Base-by-base conservation (phyloP, 1,140 invertebrate genomes). In the Zophobas atratus region DNA sequence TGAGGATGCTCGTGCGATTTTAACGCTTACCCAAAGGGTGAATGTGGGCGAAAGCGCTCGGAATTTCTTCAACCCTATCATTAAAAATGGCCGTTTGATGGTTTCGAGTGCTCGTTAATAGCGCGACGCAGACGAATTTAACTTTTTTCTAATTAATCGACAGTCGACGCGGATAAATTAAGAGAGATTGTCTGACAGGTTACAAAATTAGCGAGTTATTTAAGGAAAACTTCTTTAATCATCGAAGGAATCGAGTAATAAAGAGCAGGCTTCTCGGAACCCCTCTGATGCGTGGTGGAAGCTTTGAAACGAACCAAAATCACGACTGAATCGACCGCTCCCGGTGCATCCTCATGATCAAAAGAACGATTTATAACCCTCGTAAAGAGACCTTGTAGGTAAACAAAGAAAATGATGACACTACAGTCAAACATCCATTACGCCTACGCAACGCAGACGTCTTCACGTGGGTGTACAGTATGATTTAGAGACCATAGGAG, bases 391-490 rank as follows among this genome's bases (percentile, higher is more conserved):
- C 60, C 20, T 41, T 67, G 60, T 43, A 67, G 60, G 60, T 67
- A 67, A 67, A 67, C 60, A 67, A 67, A 67, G 60, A 67, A 46
- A 67, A 67, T 67, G 39, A 67, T 67, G 60, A 67, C 60, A 63
- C 57, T 39, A 8, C 39, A 39, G 35, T 63, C 36, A 63, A 63
- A 38, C 57, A 67, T 67, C 60, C 60, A 67, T 67, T 67, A 67
- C 60, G 60, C 60, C 60, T 67, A 67, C 60, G 43, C 2, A 43
- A 38, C 57, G 39, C 57, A 38, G 60, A 67, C 60, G 39, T 2
- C 60, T 41, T 20, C 5, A 43, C 20, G 60, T 67, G 60, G 60
- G 60, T 20, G 60, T n/a, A 43, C 43, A n/a, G 38, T 67, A 43
- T 67, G 38, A 67, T 67, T 67, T 43, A 67, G 43, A 67, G 41